Base-by-base conservation (phyloP, 2,797 vertebrate species). In the Sitta carolinensis region DNA sequence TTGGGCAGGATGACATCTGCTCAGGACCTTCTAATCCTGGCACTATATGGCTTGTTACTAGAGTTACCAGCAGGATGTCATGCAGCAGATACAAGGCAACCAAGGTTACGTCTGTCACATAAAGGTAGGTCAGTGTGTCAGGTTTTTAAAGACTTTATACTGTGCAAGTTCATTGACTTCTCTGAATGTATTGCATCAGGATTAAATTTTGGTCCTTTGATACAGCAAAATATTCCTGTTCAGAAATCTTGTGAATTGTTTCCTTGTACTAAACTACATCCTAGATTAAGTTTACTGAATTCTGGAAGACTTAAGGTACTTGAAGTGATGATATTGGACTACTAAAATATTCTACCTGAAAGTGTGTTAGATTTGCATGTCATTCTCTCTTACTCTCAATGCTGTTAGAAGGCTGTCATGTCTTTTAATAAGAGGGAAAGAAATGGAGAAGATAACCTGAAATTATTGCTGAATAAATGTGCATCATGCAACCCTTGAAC, bases 41-140 rank as follows among this genome's bases (percentile, higher is more conserved):
- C 96, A 19, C 91, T 97, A 1, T 96, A 78, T 87, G 96, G 94
- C 47, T 93, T 84, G 93, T 89, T 97, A 30, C 96, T 97, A 85
- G 93, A 95, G 63, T 73, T 94, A 21, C 94, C 96, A 64, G 40
- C 87, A 11, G 95, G 95, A 84, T 91, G 92, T 90, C 94, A 74
- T 5, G 14, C 96, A 32, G 64, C 90, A 84, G 96, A 96, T 45
- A 95, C 94, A 0, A 90, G 94, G 64, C 97, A 95, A 68, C 97
- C 97, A n/a, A 91, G 97, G 86, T 79, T 97, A 84, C 97, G 97
- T 87, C 94, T 97, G 68, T 96, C 97, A 72, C 94, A 97, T 76
- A 96, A 97, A 97, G 97, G 97, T 97, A 96, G 97, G 96, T 78
- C 96, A 93, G 74, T 90, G 51, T 95, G 95, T 74, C 83, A 77